Percentiles rank a stretch among this genome's conserved stretches.
Conservation (phyloP, 1,140 invertebrate species). For the Drosophila quadrilineata region DNA sequence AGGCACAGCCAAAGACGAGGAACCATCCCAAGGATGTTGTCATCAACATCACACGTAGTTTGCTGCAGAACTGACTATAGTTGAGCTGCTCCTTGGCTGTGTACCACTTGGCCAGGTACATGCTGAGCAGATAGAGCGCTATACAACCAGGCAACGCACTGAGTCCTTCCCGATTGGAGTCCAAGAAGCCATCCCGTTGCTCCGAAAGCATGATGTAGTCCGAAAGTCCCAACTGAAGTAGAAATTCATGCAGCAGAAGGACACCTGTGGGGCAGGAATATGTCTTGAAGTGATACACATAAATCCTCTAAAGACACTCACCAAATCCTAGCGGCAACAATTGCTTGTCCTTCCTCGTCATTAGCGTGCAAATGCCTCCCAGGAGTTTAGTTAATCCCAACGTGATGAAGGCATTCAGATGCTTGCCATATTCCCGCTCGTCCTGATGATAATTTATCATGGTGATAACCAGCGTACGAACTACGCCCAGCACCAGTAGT, state of each 20-base stretch:
- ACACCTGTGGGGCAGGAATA: constrained; percentile 68
- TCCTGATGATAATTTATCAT: constrained; percentile 91
- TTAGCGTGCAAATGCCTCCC: constrained; percentile 80
- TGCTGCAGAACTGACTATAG: constrained; percentile 8
- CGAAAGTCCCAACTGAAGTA: constrained; percentile 85
- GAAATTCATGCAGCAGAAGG: constrained; percentile 87
- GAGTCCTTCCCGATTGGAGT: constrained; percentile 95
- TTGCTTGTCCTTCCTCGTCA: constrained; percentile 27
- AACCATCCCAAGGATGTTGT: constrained; percentile 18
- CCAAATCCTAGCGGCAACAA: constrained; percentile 44
- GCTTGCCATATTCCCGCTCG: constrained; percentile 95
- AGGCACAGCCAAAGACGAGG: constrained; percentile 13
- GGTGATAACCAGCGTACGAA: constrained; percentile 85
- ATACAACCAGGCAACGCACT: constrained; percentile 92
- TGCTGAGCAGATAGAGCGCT: constrained; percentile 89
- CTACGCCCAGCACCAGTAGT: constrained; percentile 87
- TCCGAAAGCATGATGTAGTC: constrained; percentile 87
- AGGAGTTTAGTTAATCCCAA: constrained; percentile 91
- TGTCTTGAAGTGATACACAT: neutral
- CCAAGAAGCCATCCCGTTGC: constrained; percentile 84
- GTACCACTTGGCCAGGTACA: constrained; percentile 82
- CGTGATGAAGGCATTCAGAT: constrained; percentile 99
- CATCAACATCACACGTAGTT: constrained; percentile 28
- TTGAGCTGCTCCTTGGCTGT: constrained; percentile 20
- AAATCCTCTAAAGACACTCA: constrained; percentile 79